These are phyloP conservation scores for Pterocles gutturalis DNA, from an alignment of 2,113 vertebrate species.

Conservation along the genomic window DNA sequence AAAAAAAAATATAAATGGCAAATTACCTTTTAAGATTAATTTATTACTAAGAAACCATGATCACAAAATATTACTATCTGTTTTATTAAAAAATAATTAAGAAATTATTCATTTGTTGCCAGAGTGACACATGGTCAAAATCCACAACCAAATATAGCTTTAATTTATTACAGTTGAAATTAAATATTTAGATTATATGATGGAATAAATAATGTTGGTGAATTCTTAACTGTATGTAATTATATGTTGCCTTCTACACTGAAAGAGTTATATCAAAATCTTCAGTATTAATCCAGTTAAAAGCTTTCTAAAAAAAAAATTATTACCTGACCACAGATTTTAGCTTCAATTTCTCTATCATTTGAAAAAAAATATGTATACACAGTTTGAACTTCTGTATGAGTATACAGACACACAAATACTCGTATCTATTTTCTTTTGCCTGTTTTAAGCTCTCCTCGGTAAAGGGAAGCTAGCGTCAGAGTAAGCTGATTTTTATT, in stretches of 20 bases:
- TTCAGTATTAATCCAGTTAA: background rate
- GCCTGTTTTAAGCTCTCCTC: background rate
- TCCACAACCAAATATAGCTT: background rate
- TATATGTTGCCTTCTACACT: background rate
- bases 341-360: background rate
- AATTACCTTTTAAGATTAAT: background rate
- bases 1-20: conserved; percentile 13
- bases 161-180: background rate
- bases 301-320: background rate
- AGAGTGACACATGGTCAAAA: background rate
- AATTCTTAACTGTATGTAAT: background rate
- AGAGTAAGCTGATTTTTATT: background rate
- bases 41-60: background rate
- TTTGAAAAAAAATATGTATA: background rate
- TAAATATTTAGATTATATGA: background rate
- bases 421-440: background rate
- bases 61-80: background rate
- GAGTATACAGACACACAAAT: background rate
- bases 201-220: background rate
- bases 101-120: background rate
- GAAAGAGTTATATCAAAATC: background rate
- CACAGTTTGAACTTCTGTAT: background rate
- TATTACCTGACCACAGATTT: background rate
- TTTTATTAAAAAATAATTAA: background rate
- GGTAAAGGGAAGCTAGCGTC: background rate